Evolutionary conservation across 2,113 vertebrate species (phyloP).

Genomic region (Vireo altiloquus): DNA sequence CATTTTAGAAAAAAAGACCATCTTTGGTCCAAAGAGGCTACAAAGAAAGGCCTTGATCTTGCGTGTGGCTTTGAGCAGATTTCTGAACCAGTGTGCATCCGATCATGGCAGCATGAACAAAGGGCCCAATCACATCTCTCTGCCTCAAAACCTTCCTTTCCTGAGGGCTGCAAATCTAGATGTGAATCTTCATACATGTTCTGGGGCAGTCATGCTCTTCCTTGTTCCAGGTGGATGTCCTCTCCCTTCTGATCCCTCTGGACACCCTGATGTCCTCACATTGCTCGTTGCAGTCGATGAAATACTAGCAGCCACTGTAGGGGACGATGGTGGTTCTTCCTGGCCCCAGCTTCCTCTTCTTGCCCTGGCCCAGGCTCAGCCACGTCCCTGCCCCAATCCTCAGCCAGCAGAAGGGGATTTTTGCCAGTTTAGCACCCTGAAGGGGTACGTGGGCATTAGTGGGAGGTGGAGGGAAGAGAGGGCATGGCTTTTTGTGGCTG

Average conservation of each 20-base stretch:
- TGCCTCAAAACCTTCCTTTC: neutral
- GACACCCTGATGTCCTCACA: neutral
- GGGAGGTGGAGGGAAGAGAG: neutral
- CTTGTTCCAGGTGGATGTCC: neutral
- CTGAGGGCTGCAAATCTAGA: neutral
- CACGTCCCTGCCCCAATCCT: neutral
- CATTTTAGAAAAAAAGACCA: neutral
- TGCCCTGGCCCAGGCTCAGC: neutral
- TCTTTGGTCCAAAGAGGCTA: neutral
- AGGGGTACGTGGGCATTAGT: neutral
- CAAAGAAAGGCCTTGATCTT: conserved; percentile 17
- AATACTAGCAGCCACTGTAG: neutral
- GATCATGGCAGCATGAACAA: fast-evolving
- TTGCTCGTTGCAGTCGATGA: neutral
- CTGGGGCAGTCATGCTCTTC: neutral
- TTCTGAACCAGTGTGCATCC: neutral
- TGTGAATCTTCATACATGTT: neutral
- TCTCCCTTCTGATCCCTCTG: neutral
- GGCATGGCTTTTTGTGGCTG: neutral
- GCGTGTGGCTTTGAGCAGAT: neutral
- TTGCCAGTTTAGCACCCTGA: neutral
- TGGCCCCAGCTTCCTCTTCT: neutral
- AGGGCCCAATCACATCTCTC: neutral
- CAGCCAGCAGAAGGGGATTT: neutral
- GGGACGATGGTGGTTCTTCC: fast-evolving